phyloP scores from a whole-genome alignment of 64 coral and sea anemone genomes.

The Pocillopora verrucosa region DNA sequence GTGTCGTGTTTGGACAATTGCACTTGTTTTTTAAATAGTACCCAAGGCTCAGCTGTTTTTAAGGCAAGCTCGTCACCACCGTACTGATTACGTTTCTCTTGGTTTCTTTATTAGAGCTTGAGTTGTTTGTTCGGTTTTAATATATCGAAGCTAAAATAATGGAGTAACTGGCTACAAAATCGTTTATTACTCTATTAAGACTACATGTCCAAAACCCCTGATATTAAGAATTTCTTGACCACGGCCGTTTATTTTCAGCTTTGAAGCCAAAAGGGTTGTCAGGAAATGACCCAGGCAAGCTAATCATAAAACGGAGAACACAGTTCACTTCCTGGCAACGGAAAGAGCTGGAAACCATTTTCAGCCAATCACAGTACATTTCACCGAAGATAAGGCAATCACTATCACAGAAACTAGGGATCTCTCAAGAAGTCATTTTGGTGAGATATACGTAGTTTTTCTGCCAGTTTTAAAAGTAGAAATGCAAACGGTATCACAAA shows the following conservation, averaged over 20 bases:
- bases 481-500: not conserved
- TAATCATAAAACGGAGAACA: not conserved
- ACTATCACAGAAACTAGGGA: not conserved
- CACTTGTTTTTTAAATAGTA: too few species aligned
- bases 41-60: too few species aligned
- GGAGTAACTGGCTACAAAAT: too few species aligned
- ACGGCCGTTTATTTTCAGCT: not conserved
- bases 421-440: constrained; percentile 1
- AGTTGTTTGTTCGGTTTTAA: too few species aligned
- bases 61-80: too few species aligned
- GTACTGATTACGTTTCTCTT: too few species aligned
- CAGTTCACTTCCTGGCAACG: constrained; percentile 16
- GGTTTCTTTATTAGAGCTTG: too few species aligned
- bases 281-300: not conserved
- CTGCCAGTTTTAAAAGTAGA: not conserved
- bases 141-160: too few species aligned
- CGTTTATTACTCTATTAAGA: too few species aligned
- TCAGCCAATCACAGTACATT: constrained; percentile 13
- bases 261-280: not conserved
- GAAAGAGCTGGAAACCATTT: not conserved
- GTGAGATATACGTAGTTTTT: not conserved
- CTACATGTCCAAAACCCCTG: too few species aligned
- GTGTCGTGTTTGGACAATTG: too few species aligned
- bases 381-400: not conserved
- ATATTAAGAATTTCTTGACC: not conserved